Evolutionary conservation across 2,888 invertebrate genomes (phyloP).

Genomic region (Conus canariensis): DNA sequence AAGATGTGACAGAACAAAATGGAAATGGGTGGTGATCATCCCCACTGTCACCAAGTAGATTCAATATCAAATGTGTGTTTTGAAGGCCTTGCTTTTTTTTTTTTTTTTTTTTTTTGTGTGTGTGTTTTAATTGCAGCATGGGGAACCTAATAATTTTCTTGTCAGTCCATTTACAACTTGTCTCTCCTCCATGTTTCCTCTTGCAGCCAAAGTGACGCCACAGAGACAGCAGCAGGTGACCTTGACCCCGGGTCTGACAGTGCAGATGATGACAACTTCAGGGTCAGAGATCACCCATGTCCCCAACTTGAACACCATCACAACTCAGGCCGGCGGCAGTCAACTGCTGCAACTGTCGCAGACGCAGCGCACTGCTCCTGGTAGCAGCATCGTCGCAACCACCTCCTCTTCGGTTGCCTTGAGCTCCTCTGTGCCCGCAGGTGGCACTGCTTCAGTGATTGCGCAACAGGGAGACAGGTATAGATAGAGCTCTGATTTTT

Average conservation of each 20-base stretch:
- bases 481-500: too few relatives aligned
- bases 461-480: conserved; percentile 46
- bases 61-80: too few relatives aligned
- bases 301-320: conserved; percentile 39
- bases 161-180: background rate
- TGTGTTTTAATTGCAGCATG: background rate
- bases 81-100: too few relatives aligned
- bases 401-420: conserved; percentile 38
- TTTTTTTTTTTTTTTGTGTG: too few relatives aligned
- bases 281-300: conserved; percentile 48
- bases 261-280: conserved; percentile 44
- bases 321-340: conserved; percentile 25
- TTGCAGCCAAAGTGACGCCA: conserved; percentile 71
- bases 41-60: too few relatives aligned
- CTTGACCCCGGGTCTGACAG: conserved; percentile 45
- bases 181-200: background rate
- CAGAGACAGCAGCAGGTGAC: conserved; percentile 62
- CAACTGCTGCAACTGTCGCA: conserved; percentile 36
- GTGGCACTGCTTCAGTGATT: conserved; percentile 27
- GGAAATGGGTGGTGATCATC: too few relatives aligned
- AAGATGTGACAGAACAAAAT: too few relatives aligned
- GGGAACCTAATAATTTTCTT: too few relatives aligned
- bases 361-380: conserved; percentile 7
- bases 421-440: conserved; percentile 38
- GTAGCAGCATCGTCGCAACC: conserved; percentile 33